Evolutionary conservation across 2,888 invertebrate genomes (phyloP).

Genomic region (Allacma fusca): DNA sequence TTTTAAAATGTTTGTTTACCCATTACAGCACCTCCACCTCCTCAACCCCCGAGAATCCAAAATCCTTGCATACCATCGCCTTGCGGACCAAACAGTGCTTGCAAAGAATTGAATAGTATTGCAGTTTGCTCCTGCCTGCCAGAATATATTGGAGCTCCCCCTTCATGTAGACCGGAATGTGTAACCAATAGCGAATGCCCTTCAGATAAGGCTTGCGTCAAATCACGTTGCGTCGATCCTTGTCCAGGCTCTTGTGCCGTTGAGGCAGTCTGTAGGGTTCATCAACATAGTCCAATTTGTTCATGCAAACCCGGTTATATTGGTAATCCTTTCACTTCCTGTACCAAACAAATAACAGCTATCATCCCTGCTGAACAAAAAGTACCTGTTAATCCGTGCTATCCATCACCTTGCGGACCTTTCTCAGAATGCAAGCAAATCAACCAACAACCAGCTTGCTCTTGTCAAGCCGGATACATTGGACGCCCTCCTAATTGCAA

Average conservation of each 20-base stretch:
- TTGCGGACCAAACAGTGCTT: conserved; percentile 59
- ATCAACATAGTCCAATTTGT: conserved; percentile 78
- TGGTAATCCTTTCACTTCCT: conserved; percentile 68
- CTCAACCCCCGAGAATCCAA: conserved; percentile 63
- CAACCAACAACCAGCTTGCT: conserved; percentile 63
- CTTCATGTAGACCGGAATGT: conserved; percentile 80
- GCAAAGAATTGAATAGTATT: conserved; percentile 48
- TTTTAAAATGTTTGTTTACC: background rate
- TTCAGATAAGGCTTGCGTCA: conserved; percentile 70
- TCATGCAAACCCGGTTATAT: conserved; percentile 72
- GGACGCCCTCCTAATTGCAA: conserved; percentile 70
- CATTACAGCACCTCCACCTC: conserved; percentile 63
- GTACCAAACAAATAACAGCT: conserved; percentile 43
- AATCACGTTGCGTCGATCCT: conserved; percentile 76
- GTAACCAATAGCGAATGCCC: conserved; percentile 75
- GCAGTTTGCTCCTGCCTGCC: conserved; percentile 62
- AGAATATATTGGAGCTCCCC: conserved; percentile 60
- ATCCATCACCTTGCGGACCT: conserved; percentile 53
- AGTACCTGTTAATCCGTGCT: conserved; percentile 46
- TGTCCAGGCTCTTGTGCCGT: conserved; percentile 71
- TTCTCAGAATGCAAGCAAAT: conserved; percentile 62
- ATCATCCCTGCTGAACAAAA: conserved; percentile 34
- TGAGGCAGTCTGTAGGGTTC: conserved; percentile 76
- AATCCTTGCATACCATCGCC: conserved; percentile 60
- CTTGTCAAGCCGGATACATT: conserved; percentile 75